These are phyloP conservation scores for Drosophila rhopaloa DNA, from an alignment of 1,140 invertebrate species.

Conservation along the genomic window DNA sequence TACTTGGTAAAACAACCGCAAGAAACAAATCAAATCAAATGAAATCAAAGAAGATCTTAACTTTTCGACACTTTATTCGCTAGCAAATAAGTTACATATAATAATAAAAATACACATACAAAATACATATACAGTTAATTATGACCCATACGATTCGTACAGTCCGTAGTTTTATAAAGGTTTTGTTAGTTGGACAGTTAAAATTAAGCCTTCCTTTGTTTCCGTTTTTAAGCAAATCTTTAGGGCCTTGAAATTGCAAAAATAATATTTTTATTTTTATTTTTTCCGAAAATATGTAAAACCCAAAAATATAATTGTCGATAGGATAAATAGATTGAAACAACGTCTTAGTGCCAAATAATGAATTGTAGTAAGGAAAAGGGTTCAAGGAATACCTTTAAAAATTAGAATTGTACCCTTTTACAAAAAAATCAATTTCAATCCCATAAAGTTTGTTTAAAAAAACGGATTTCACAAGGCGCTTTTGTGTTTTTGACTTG, in stretches of 20 bases:
- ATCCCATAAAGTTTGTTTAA: not conserved
- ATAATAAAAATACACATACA: slow-evolving; percentile 35
- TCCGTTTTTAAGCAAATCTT: not conserved
- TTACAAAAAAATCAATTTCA: not conserved
- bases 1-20: slow-evolving; percentile 12
- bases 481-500: slow-evolving; percentile 27
- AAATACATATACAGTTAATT: slow-evolving; percentile 30
- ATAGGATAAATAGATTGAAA: too few species aligned
- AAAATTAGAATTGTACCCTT: too few species aligned
- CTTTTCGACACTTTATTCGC: slow-evolving; percentile 78
- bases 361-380: too few species aligned
- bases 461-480: not conserved
- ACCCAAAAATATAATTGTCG: too few species aligned
- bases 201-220: not conserved
- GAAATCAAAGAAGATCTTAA: slow-evolving; percentile 14
- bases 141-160: not conserved
- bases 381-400: too few species aligned
- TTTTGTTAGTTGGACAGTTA: slow-evolving; percentile 8
- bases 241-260: not conserved
- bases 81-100: slow-evolving; percentile 70
- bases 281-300: too few species aligned
- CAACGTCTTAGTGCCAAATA: too few species aligned
- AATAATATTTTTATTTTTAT: not conserved
- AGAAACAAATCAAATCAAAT: not conserved
- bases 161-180: not conserved